Evolutionary conservation across 2,888 invertebrate species (phyloP).

Genomic region (Germaria angustata): DNA sequence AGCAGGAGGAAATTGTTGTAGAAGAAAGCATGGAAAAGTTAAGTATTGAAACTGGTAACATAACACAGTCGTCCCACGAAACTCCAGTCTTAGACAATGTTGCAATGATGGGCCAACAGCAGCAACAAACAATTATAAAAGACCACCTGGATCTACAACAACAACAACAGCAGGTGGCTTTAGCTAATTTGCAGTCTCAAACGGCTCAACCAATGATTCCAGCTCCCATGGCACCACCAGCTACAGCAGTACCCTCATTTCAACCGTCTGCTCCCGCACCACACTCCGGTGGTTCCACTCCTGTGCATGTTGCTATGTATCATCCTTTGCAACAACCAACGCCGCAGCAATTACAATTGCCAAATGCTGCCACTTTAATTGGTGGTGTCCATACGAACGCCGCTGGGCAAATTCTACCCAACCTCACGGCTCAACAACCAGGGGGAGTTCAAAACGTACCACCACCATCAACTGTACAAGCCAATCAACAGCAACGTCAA

Average conservation of each 20-base stretch:
- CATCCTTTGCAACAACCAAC: slow-evolving; percentile 73
- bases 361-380: slow-evolving; percentile 82
- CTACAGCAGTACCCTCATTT: slow-evolving; percentile 63
- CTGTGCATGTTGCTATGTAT: slow-evolving; percentile 73
- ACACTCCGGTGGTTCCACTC: slow-evolving; percentile 71
- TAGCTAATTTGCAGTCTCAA: slow-evolving; percentile 44
- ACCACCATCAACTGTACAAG: slow-evolving; percentile 49
- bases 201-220: slow-evolving; percentile 48
- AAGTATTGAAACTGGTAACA: slow-evolving; percentile 52
- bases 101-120: slow-evolving; percentile 60
- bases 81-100: slow-evolving; percentile 17
- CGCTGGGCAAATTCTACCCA: slow-evolving; percentile 63
- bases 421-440: slow-evolving; percentile 40
- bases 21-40: slow-evolving; percentile 74
- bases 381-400: slow-evolving; percentile 75
- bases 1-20: slow-evolving; percentile 68
- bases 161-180: slow-evolving; percentile 67
- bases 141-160: slow-evolving; percentile 61
- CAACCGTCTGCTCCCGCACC: slow-evolving; percentile 55
- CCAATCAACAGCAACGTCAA: slow-evolving; percentile 70
- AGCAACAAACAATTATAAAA: slow-evolving; percentile 58
- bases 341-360: slow-evolving; percentile 79
- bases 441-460: slow-evolving; percentile 68
- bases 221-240: slow-evolving; percentile 61
- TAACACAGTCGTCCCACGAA: slow-evolving; percentile 13